A percentile compares a stretch with the other conserved stretches of the same genome.
Conservation (phyloP, 2,888 invertebrate genomes). For the Chalcosyrphus nemorum region DNA sequence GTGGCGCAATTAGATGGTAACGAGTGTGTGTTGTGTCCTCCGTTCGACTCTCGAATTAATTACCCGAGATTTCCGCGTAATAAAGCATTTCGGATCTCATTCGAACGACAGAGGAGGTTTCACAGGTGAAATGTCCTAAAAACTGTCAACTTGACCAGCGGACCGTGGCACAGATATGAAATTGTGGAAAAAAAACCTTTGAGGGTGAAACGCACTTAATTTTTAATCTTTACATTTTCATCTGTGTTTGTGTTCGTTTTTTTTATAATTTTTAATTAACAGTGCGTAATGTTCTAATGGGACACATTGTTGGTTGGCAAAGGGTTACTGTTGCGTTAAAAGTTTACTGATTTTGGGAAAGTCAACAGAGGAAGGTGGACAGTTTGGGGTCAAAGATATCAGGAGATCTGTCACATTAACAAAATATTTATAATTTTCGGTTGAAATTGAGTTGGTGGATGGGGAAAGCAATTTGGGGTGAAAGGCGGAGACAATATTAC, state of each 20-base stretch:
- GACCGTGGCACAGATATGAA: slow-evolving; percentile 55
- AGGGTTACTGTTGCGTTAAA: slow-evolving; percentile 51
- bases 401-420: not conserved
- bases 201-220: slow-evolving; percentile 39
- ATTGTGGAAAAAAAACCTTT: slow-evolving; percentile 25
- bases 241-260: slow-evolving; percentile 22
- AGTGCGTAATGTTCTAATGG: slow-evolving; percentile 58
- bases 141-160: slow-evolving; percentile 70
- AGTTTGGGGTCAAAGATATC: not conserved
- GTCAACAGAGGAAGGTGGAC: not conserved
- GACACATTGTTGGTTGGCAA: not conserved
- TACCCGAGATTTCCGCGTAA: slow-evolving; percentile 73
- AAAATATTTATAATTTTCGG: not conserved
- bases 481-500: no score
- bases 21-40: slow-evolving; percentile 27
- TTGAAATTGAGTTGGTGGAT: no score
- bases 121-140: slow-evolving; percentile 69
- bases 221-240: slow-evolving; percentile 39
- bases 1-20: slow-evolving; percentile 65
- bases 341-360: slow-evolving; percentile 6
- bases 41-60: slow-evolving; percentile 61
- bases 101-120: slow-evolving; percentile 49
- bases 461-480: no score
- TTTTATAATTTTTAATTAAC: slow-evolving; percentile 61
- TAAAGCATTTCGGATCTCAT: slow-evolving; percentile 65